Evolutionary conservation across 2,888 invertebrate genomes (phyloP).

Genomic region (Sarcophaga carnaria): DNA sequence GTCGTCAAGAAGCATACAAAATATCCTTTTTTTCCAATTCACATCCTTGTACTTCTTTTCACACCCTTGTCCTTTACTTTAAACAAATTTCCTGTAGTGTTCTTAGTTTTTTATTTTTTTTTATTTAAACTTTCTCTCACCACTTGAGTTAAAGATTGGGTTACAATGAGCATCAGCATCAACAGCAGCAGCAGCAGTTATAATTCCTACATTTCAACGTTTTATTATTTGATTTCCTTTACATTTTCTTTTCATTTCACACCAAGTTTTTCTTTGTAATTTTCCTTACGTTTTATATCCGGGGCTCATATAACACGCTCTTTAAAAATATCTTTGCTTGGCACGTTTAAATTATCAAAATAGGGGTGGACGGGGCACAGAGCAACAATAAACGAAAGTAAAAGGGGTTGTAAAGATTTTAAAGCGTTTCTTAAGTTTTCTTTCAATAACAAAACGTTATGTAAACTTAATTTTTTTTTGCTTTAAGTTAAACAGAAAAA

Average conservation of each 20-base stretch:
- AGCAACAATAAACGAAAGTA: slow-evolving; percentile 43
- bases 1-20: background rate
- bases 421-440: slow-evolving; percentile 39
- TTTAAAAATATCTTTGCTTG: slow-evolving; percentile 35
- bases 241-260: slow-evolving; percentile 21
- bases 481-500: too few relatives aligned
- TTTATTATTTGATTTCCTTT: slow-evolving; percentile 16
- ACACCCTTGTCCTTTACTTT: background rate
- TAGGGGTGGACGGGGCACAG: background rate
- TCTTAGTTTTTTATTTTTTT: background rate
- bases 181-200: slow-evolving; percentile 8
- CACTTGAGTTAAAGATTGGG: slow-evolving; percentile 45
- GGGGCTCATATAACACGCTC: slow-evolving; percentile 53
- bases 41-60: background rate
- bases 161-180: slow-evolving; percentile 39
- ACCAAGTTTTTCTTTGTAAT: background rate
- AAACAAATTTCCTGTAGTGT: background rate
- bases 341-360: slow-evolving; percentile 50
- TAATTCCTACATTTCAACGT: slow-evolving; percentile 45
- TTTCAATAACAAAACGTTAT: too few relatives aligned
- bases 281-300: slow-evolving; percentile 41
- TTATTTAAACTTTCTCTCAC: slow-evolving; percentile 24
- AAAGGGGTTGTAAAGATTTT: slow-evolving; percentile 51
- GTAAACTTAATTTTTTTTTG: too few relatives aligned
- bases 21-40: background rate